Base-by-base conservation (phyloP, 2,113 vertebrate genomes). In the Collichthys lucidus region DNA sequence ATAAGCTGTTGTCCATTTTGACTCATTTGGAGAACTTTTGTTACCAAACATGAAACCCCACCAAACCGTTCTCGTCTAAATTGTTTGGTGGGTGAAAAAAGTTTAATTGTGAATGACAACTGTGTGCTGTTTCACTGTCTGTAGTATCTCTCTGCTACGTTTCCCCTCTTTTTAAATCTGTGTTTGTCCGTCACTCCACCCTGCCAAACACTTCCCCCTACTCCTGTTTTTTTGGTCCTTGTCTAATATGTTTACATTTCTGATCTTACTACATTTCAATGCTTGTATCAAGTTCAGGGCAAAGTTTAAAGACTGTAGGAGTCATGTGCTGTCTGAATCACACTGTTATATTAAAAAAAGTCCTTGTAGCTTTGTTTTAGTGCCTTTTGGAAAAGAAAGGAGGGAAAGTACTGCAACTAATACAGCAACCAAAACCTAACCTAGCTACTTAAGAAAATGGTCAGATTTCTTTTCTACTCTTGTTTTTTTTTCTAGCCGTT, bases 341-440 rank as follows among this genome's bases (percentile, higher is more conserved):
- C 67, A 84, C 47, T 47, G 60, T 53, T 68, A 16, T 68, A 15
- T 22, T 20, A 4, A 35, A 50, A 40, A 19, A 78, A 46, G 60
- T 65, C 55, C 35, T 59, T 40, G 40, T 62, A 47, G 50, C 63
- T 85, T 69, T 85, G 61, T 89, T 88, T 82, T 76, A 73, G 90
- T 93, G 90, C 91, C 91, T 92, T 40, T 93, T 88, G 82, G n/a
- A 55, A 83, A 73, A 65, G 15, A 76, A 85, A 47, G 63, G 70
- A 79, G 73, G 71, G 72, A 79, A 89, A 64, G 44, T 55, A 77
- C 57, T 17, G 35, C 77, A 56, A 86, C 88, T 89, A 88, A 85
- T 74, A 83, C 68, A 91, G 72, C 89, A 94, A 94, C 92, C 92
- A 89, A 92, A 93, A 89, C 56, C 62, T 81, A 87, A 88, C 82